Conservation (phyloP, 2,888 invertebrate genomes). For the Mesorhabditis belari region DNA sequence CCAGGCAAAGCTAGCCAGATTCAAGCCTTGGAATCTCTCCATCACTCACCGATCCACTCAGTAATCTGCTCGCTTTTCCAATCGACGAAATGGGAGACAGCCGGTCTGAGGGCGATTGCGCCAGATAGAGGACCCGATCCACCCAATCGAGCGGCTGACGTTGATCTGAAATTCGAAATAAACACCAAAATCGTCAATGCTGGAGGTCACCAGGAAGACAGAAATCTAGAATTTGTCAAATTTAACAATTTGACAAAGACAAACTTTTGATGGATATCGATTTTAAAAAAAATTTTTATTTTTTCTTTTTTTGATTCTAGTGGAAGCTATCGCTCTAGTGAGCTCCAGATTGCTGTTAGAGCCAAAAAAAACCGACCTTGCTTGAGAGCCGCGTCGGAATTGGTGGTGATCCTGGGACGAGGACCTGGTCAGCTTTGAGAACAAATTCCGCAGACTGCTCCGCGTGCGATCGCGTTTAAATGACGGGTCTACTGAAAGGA, state of each 20-base stretch:
- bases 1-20: too few species aligned
- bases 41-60: slow-evolving; percentile 31
- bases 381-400: slow-evolving; percentile 27
- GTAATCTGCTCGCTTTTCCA: slow-evolving; percentile 38
- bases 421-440: slow-evolving; percentile 44
- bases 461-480: slow-evolving; percentile 47
- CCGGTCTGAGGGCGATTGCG: slow-evolving; percentile 38
- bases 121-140: slow-evolving; percentile 29
- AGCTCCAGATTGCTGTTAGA: too few species aligned
- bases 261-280: too few species aligned
- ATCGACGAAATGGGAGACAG: slow-evolving; percentile 48
- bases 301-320: too few species aligned
- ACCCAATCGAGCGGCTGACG: slow-evolving; percentile 35
- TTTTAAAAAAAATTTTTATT: too few species aligned
- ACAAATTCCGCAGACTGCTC: slow-evolving; percentile 47
- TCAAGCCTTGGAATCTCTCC: too few species aligned
- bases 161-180: slow-evolving; percentile 33
- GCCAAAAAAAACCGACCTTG: slow-evolving; percentile 6
- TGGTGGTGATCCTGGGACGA: slow-evolving; percentile 42
- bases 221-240: too few species aligned
- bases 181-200: background rate
- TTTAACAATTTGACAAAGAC: too few species aligned
- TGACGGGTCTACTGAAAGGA: background rate
- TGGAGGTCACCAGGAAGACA: too few species aligned
- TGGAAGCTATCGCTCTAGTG: too few species aligned